These are phyloP conservation scores for Germaria angustata DNA, from an alignment of 2,888 invertebrate genomes.

Conservation along the genomic window DNA sequence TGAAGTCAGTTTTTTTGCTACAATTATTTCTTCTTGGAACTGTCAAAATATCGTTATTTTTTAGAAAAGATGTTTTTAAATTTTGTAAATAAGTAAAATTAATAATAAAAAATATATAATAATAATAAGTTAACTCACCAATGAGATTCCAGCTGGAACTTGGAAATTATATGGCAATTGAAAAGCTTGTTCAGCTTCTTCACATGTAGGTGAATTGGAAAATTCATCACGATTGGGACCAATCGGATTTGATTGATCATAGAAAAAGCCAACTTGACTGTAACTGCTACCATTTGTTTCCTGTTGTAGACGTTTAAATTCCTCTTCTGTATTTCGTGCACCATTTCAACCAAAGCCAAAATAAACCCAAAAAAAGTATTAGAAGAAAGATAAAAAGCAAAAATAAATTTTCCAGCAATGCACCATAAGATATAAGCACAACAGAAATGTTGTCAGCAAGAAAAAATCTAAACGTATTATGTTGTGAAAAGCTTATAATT, in stretches of 20 bases:
- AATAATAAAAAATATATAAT: no score
- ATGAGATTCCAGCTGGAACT: conserved; percentile 86
- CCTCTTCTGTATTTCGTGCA: conserved; percentile 86
- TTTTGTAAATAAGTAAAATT: no score
- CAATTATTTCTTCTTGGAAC: no score
- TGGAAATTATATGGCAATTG: conserved; percentile 86
- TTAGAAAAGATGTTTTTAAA: no score
- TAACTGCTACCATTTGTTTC: conserved; percentile 83
- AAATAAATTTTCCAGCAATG: conserved; percentile 54
- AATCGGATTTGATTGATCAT: conserved; percentile 81
- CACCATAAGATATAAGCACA: conserved; percentile 24
- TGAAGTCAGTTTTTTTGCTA: no score
- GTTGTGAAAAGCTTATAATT: conserved; percentile 27
- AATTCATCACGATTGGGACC: conserved; percentile 79
- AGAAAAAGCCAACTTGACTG: conserved; percentile 89
- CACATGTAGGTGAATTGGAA: conserved; percentile 81
- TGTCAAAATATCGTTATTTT: no score
- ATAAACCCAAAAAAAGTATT: conserved; percentile 67
- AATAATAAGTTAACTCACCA: conserved; percentile 81
- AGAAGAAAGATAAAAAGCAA: conserved; percentile 63
- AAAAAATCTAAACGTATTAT: conserved; percentile 46
- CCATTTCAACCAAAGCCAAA: conserved; percentile 53
- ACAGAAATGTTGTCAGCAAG: conserved; percentile 57
- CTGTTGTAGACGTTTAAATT: conserved; percentile 91
- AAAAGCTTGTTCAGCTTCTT: conserved; percentile 89